Base-by-base conservation (phyloP, 2,797 vertebrate species). In the Pangasius macronema region DNA sequence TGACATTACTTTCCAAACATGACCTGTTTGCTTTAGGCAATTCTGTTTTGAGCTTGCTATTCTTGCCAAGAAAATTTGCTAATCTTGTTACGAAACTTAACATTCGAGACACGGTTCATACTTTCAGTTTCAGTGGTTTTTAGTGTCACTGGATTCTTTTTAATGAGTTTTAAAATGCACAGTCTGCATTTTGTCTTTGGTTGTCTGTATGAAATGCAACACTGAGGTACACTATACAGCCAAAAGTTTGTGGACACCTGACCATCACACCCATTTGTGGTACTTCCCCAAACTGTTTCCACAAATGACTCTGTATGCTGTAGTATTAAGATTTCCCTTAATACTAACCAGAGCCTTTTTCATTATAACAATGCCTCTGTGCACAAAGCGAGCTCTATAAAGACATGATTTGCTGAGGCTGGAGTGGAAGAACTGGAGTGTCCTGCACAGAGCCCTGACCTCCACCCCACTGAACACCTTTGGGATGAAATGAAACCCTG, bases 1-100 rank as follows among this genome's bases (percentile, higher is more conserved):
- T 80, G 18, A 59, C 53, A 36, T 79, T 36, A 57, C 30, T 55
- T 36, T 80, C 20, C 77, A 81, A 81, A 61, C 79, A 24, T 39
- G n/a, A n/a, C 27, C 55, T 59, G 7, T 81, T 42, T 61, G 57
- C 11, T 61, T 27, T 7, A n/a, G 24, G 22, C 22, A 59, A 27
- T 33, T 39, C 20, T 33, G 20, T 57, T 53, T 30, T 53, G 3
- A 77, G 3, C n/a, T 4, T 30, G n/a, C 11, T 53, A 4, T 53
- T 30, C 4, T 0, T n/a, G 30, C 30, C 27, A 10, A 14, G 53
- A 59, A 59, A 36, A 6, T 57, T 13, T 80, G 30, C 33, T 39
- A 1, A 24, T 11, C 51, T 55, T 55, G 18, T 79, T 79, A 33
- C 18, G 11, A 79, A 55, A 9, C 1, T 55, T 57, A n/a, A 27